Percentiles rank a stretch among this genome's conserved stretches.
phyloP scores from a whole-genome alignment of 2,888 invertebrate species.

The Aleiodes leptofemur region DNA sequence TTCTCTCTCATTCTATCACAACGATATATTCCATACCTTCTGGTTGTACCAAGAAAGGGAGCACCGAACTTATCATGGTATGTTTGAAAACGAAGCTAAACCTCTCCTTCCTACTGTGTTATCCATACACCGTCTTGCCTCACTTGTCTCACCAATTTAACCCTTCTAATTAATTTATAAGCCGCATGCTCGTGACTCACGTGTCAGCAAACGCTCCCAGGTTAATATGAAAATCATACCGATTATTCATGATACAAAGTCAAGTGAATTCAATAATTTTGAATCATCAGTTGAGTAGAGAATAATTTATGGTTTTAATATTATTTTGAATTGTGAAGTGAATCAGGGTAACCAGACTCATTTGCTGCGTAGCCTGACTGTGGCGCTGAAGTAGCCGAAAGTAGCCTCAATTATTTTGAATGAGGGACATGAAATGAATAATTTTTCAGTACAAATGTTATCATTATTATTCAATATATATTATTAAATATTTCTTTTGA shows the following conservation, averaged over 20 bases:
- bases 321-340: background rate
- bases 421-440: no score
- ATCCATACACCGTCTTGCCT: conserved; percentile 35
- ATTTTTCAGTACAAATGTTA: no score
- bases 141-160: conserved; percentile 63
- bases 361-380: no score
- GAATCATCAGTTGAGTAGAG: background rate
- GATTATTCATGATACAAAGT: conserved; percentile 42
- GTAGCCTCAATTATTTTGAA: no score
- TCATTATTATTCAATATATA: no score
- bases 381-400: no score
- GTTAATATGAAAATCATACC: conserved; percentile 45
- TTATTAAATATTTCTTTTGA: no score
- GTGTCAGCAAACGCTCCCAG: conserved; percentile 47
- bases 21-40: conserved; percentile 24
- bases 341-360: no score
- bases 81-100: conserved; percentile 1
- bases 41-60: conserved; percentile 18
- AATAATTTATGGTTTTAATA: conserved; percentile 11
- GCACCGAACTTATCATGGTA: conserved; percentile 29
- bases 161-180: conserved; percentile 72
- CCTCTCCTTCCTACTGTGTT: conserved; percentile 19
- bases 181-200: conserved; percentile 49
- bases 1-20: conserved; percentile 11
- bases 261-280: conserved; percentile 16